phyloP scores from a whole-genome alignment of 2,888 invertebrate genomes.

The Harmothoe impar region DNA sequence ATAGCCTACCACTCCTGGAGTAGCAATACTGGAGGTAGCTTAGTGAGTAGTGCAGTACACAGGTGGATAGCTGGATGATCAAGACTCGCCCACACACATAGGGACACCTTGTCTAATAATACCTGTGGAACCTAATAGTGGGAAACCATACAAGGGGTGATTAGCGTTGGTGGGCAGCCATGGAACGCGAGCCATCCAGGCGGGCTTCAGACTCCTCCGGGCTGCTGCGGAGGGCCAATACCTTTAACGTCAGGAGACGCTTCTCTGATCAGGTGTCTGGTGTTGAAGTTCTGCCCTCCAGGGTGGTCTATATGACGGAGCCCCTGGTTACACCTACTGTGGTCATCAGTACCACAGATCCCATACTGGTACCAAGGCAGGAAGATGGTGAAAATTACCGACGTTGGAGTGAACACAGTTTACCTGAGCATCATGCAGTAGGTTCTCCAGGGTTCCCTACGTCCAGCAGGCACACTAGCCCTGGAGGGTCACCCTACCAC shows the following conservation, averaged over 20 bases:
- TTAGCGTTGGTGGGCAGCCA: not conserved
- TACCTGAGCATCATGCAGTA: not conserved
- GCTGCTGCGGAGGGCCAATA: slow-evolving; percentile 14
- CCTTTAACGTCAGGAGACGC: slow-evolving; percentile 4
- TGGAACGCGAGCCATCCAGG: not conserved
- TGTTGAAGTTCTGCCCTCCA: not conserved
- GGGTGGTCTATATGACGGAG: not conserved
- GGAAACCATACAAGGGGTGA: no score
- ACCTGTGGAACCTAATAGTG: no score
- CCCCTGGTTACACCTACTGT: not conserved
- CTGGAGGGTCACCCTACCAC: not conserved
- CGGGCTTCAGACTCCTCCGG: not conserved
- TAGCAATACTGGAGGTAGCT: no score
- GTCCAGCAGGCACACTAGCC: not conserved
- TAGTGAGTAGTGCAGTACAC: no score
- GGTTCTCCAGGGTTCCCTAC: not conserved
- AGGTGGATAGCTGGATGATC: no score
- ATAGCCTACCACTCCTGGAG: no score
- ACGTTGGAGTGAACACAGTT: not conserved
- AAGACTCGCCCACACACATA: no score
- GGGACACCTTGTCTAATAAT: no score
- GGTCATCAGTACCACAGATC: not conserved
- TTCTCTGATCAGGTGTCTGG: not conserved
- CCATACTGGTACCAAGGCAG: not conserved
- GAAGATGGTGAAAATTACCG: not conserved